Evolutionary conservation across 2,113 vertebrate species (phyloP), one percentile per base, ranked within the genome.

Genomic region (Phoxinus phoxinus): DNA sequence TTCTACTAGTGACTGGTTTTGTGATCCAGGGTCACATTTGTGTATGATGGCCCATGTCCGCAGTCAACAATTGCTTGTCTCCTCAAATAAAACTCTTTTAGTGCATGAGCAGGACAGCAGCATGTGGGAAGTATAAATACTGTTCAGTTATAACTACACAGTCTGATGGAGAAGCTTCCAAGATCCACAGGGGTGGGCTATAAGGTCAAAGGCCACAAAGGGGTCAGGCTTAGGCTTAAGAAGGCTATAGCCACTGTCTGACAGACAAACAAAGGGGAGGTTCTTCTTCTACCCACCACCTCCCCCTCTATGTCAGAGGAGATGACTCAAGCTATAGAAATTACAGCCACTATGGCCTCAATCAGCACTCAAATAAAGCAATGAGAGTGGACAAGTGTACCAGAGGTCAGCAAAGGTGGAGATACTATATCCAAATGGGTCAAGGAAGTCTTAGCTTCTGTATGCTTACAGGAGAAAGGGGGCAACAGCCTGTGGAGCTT

Each of bases 181-280:
- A 83, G 79, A 92, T 91, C 91, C 88, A 89, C 85, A 84, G 91
- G 88, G 78, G 83, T 89, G 88, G 87, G 19, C 82, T 27, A n/a
- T 35, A 46, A 19, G 93, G 93, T 94, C 90, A 93, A 88, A 79
- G 91, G 88, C 91, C 88, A 87, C 81, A 87, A 90, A 91, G 88
- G 89, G 93, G 93, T 94, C 91, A 90, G 71, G 46, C 63, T 59
- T 80, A 84, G 88, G 89, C 89, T 91, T 84, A 89, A 75, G 87
- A 86, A 87, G 87, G 87, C 89, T 93, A 87, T 86, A 88, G 85
- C 93, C 93, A 93, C 91, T 90, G 85, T 88, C 82, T 48, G 81
- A 84, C 72, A 86, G 86, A 90, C 88, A 89, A 89, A 94, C 85
- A 93, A 91, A 93, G 86, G 78, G 75, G 53, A 71, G 84, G 80